Conservation (phyloP, 2,113 vertebrate species). For the Calyptomena viridis region DNA sequence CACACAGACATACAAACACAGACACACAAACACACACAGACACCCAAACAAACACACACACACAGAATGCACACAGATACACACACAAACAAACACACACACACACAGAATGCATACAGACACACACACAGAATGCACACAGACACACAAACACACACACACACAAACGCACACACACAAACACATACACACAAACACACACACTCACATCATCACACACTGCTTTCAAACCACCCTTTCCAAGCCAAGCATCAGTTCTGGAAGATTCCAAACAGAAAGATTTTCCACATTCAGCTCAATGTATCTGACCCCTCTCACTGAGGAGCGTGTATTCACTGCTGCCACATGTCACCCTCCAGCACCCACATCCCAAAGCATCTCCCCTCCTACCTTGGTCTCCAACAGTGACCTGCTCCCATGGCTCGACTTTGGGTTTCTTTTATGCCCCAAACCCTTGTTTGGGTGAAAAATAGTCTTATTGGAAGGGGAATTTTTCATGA, state of each 20-base stretch:
- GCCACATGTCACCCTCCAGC: background rate
- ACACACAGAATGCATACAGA: no score
- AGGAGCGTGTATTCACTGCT: background rate
- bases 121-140: rapidly evolving
- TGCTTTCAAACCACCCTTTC: background rate
- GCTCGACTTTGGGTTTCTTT: background rate
- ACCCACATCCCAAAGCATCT: background rate
- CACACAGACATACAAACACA: background rate
- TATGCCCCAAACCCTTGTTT: background rate
- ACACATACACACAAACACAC: background rate
- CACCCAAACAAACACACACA: background rate
- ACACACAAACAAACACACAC: no score
- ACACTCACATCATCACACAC: no score
- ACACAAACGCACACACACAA: rapidly evolving
- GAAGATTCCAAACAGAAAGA: background rate
- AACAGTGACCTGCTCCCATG: background rate
- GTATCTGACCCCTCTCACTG: rapidly evolving
- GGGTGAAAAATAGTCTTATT: background rate
- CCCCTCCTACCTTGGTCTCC: background rate
- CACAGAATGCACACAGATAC: rapidly evolving
- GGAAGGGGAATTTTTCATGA: background rate
- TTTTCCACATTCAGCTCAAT: background rate
- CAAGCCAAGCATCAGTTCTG: background rate
- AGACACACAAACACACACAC: rapidly evolving
- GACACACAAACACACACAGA: no score